Evolutionary conservation across 2,113 vertebrate genomes (phyloP).

Genomic region (Himantopus leucocephalus): DNA sequence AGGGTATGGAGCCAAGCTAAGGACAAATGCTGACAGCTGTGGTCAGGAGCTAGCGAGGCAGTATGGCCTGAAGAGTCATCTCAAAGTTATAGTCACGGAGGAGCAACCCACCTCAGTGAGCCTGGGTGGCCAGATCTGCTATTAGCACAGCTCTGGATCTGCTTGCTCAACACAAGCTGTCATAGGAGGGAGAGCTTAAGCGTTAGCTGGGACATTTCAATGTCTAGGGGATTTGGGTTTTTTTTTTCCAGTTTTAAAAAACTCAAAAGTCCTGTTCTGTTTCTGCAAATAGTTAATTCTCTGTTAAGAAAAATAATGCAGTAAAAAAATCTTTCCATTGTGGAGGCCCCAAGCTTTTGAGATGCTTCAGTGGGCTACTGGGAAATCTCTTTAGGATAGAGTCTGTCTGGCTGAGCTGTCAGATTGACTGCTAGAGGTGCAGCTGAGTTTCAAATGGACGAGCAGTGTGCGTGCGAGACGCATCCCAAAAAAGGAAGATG

Average conservation of each 20-base stretch:
- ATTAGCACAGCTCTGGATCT: background rate
- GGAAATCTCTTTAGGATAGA: slow-evolving; percentile 23
- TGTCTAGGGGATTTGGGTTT: background rate
- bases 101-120: background rate
- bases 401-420: slow-evolving; percentile 39
- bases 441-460: slow-evolving; percentile 8
- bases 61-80: background rate
- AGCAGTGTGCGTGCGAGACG: background rate
- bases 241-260: background rate
- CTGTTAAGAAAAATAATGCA: background rate
- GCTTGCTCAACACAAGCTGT: background rate
- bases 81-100: background rate
- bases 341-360: background rate
- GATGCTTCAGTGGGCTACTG: background rate
- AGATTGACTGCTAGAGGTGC: slow-evolving; percentile 32
- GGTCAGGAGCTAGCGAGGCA: background rate
- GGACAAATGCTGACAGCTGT: background rate
- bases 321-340: background rate
- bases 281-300: background rate
- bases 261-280: background rate
- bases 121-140: background rate
- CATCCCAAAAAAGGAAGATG: background rate
- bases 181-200: background rate
- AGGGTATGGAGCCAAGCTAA: background rate
- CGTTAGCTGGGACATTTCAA: background rate